Base-by-base conservation (phyloP, 2,888 invertebrate species). In the Scaeva pyrastri region DNA sequence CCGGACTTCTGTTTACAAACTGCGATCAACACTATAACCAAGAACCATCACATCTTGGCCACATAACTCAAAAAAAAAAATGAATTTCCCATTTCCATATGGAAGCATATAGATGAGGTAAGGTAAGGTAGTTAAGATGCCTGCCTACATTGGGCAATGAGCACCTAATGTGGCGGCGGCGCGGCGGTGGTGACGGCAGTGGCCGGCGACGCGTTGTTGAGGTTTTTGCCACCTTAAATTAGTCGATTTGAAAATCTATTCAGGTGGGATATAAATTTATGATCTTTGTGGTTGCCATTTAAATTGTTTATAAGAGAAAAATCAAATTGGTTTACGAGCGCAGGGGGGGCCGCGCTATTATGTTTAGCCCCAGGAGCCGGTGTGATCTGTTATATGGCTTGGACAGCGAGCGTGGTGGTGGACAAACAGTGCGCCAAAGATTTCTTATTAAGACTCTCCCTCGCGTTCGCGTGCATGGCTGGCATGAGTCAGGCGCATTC, bases 201-300 rank as follows among this genome's bases (percentile, higher is more conserved):
- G n/a, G n/a, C 3, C 26, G 26, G 6, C 55, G 74, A 50, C 55
- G 58, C 36, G 74, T 80, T 31, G 16, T 55, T 56, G 45, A 36
- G 36, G 50, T 76, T 72, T 74, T 84, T 60, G 85, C 76, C 76
- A 81, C 85, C 76, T 85, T 73, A 81, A 85, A 76, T 85, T 75
- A 79, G 79, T 85, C 48, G 80, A 80, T 81, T 80, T 76, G 72
- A 85, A 80, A 85, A 80, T 50, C 76, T 68, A 73, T 85, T 85
- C 76, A 76, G 76, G 85, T 85, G 85, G 72, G 85, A 80, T 80
- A 76, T 76, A 85, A 73, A 85, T 85, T 85, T 85, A 85, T 76
- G 85, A 85, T 76, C 71, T 85, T n/a, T 85, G 85, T 48, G 85
- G 85, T 80, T 60, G 66, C 73, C 77, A 66, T 66, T 82, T 72